Evolutionary conservation across 1,140 invertebrate genomes (phyloP), one percentile per base, ranked within the genome.

Genomic region (Drosophila carrolli): DNA sequence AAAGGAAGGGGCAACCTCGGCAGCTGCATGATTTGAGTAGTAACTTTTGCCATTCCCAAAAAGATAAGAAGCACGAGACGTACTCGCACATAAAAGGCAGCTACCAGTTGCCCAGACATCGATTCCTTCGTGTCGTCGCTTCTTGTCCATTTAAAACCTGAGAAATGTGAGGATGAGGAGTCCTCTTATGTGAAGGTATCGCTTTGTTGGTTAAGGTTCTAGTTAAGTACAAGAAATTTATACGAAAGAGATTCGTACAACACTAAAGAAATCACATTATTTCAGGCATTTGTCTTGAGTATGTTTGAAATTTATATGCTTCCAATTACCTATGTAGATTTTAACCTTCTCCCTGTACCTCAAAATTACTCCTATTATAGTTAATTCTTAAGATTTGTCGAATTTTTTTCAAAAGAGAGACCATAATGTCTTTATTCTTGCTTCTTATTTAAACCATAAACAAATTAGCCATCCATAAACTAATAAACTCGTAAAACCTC

Each of bases 41-140:
- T 66, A 40, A 50, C 68, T 71, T 71, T 71, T 71, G 68, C 70
- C 68, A 71, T 71, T 58, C 54, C 68, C 68, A 71, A 71, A 71
- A 71, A 71, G 68, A 71, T 71, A 71, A 71, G 68, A 44, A 66
- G 53, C 68, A 71, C 68, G 68, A 71, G 68, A 71, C 44, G 68
- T 44, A 38, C 32, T 66, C 19, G 37, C 9, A 58, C 65, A 27
- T 71, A 71, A 50, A 71, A 58, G 65, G 53, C 43, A 70, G 51
- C 44, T 57, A 9, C 11, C 14, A 61, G 35, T 37, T 53, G 37
- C 35, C 54, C 54, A 58, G 54, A 48, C 62, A 58, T 58, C 23
- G 68, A 66, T 35, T 47, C 51, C 44, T 71, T 71, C 66, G 67
- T 71, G 67, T 58, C 51, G 50, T 44, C 35, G 44, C 27, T 40